Conservation (phyloP, 2,888 invertebrate genomes). For the Gnatocerus cornutus region DNA sequence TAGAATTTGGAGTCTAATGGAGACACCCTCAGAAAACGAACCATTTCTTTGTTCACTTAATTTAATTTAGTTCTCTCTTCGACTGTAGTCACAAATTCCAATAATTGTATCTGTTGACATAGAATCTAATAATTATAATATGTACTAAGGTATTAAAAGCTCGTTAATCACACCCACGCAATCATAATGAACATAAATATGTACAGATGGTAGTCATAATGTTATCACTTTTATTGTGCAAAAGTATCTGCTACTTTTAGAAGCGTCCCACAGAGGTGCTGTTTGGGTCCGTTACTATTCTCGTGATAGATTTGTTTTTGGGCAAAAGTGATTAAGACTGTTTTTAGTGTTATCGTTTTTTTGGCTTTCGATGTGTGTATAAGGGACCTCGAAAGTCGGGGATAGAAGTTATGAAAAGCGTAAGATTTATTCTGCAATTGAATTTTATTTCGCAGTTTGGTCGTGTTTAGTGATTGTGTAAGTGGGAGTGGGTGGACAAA, state of each 20-base stretch:
- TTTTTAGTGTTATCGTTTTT: slow-evolving; percentile 3
- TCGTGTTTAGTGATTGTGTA: slow-evolving; percentile 35
- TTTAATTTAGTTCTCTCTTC: too few species aligned
- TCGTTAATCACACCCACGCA: slow-evolving; percentile 14
- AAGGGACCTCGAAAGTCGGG: neutral
- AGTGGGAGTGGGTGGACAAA: slow-evolving; percentile 25
- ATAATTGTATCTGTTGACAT: too few species aligned
- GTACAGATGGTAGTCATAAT: slow-evolving; percentile 11
- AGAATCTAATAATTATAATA: too few species aligned
- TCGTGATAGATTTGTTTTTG: neutral
- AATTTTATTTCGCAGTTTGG: slow-evolving; percentile 31
- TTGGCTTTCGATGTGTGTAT: neutral
- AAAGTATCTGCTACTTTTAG: neutral
- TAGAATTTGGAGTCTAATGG: neutral
- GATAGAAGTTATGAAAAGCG: slow-evolving; percentile 3
- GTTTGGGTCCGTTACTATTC: neutral
- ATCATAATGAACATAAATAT: slow-evolving; percentile 2
- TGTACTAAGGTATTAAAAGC: slow-evolving; percentile 10
- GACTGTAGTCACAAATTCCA: too few species aligned
- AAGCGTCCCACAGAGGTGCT: neutral
- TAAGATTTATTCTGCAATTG: slow-evolving; percentile 27
- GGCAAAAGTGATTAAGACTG: neutral
- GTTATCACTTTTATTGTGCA: slow-evolving; percentile 8
- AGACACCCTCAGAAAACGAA: neutral
- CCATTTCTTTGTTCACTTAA: too few species aligned